Evolutionary conservation across 2,113 vertebrate species (phyloP).

Genomic region (Otocyon megalotis): DNA sequence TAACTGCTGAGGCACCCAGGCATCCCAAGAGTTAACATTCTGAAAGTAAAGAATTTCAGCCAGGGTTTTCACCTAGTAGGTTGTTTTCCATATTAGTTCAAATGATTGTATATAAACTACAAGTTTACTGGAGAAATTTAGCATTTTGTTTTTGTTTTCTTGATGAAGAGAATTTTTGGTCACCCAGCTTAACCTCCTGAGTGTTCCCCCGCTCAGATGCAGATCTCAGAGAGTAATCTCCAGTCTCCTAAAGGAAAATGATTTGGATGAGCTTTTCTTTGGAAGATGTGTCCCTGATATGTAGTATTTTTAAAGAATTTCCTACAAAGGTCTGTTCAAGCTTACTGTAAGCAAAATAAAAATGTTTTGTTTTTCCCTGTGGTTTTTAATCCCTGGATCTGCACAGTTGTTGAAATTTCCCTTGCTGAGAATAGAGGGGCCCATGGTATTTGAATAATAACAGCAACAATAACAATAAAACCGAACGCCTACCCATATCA

Average conservation of each 20-base stretch:
- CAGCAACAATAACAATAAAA: slow-evolving; percentile 20
- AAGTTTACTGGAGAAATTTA: slow-evolving; percentile 16
- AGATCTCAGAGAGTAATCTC: background rate
- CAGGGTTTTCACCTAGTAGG: background rate
- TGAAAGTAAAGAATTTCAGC: slow-evolving; percentile 1
- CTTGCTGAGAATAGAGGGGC: background rate
- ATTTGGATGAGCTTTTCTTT: slow-evolving; percentile 17
- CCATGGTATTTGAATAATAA: background rate
- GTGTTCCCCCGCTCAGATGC: background rate
- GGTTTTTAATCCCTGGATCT: background rate
- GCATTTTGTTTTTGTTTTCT: background rate
- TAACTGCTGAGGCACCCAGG: no score
- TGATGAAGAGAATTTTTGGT: background rate
- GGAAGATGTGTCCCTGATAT: background rate
- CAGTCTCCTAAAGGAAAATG: background rate
- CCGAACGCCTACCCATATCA: background rate
- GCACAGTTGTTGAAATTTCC: background rate
- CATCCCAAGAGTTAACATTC: background rate
- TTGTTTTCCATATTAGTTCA: slow-evolving; percentile 29
- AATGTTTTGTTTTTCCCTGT: background rate
- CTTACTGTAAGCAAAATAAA: slow-evolving; percentile 33
- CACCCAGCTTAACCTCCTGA: background rate
- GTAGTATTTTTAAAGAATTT: background rate
- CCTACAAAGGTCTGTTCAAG: background rate
- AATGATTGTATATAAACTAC: background rate